These are phyloP conservation scores for Drosophila lowei DNA, from an alignment of 1,140 invertebrate species.

Conservation along the genomic window DNA sequence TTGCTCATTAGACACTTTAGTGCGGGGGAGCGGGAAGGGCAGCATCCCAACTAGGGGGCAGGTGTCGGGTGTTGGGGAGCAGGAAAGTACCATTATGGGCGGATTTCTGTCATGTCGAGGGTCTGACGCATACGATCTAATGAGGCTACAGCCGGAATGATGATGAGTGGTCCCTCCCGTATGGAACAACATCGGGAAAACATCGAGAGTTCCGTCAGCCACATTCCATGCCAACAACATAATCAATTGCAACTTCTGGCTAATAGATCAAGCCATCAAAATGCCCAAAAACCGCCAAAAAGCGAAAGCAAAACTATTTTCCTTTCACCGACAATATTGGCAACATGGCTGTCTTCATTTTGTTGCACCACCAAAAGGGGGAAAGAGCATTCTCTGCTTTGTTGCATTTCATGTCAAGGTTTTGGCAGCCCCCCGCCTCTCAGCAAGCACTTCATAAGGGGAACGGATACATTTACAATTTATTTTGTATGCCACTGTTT, in stretches of 20 bases:
- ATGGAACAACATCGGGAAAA: neutral
- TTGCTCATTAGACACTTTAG: slow-evolving; percentile 77
- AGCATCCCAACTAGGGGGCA: slow-evolving; percentile 8
- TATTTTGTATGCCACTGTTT: slow-evolving; percentile 52
- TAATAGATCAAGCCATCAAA: slow-evolving; percentile 47
- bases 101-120: slow-evolving; percentile 29
- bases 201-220: no score
- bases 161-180: neutral
- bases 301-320: slow-evolving; percentile 14
- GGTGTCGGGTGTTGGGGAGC: neutral
- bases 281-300: neutral
- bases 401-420: slow-evolving; percentile 64
- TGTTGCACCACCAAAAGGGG: slow-evolving; percentile 8
- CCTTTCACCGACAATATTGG: slow-evolving; percentile 40
- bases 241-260: slow-evolving; percentile 23
- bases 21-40: slow-evolving; percentile 1
- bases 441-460: slow-evolving; percentile 26
- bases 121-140: slow-evolving; percentile 10
- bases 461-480: slow-evolving; percentile 43
- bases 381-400: slow-evolving; percentile 6
- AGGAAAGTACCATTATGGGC: slow-evolving; percentile 21
- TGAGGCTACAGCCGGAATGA: slow-evolving; percentile 21
- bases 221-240: neutral
- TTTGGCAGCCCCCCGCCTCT: slow-evolving; percentile 1
- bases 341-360: slow-evolving; percentile 40